Evolutionary conservation across 2,888 invertebrate species (phyloP), one percentile per base, ranked within the genome.

Genomic region (Chymomyza fuscimana): DNA sequence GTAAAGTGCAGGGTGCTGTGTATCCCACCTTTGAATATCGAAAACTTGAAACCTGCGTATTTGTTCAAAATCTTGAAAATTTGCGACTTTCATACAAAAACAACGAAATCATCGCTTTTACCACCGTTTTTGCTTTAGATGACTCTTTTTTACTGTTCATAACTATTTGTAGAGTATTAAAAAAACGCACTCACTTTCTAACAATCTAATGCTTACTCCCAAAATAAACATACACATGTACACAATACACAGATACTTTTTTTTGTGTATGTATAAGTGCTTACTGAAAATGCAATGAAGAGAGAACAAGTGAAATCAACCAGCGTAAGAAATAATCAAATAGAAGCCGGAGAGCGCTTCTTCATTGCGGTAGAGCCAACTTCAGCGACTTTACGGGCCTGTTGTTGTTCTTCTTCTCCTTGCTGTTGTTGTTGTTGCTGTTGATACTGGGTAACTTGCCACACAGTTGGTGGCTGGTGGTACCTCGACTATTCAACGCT

Each of bases 291-390:
- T 54, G 16, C 40, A 46, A 46, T 46, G 40, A 59, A 59, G 10
- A 59, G 29, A 22, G 40, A 60, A 12, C 40, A 63, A 50, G 25
- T 15, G 51, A 10, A 62, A 63, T 5, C 51, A 29, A 25, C 25
- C 29, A 73, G 63, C 56, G 72, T 77, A 75, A 71, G 79, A 78
- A 81, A 84, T 82, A 86, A 86, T 86, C 87, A 86, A 82, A 82
- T 73, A 74, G 72, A 80, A 80, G 77, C 71, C 80, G 71, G 69
- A 66, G 68, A 80, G 59, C 77, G 78, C 63, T 80, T 80, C 77
- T 80, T 73, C 32, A 32, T 32, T 80, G 79, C 80, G 15, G 58
- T 58, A 61, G 46, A n/a, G 9, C 29, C 67, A 62, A 52, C 61
- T 52, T 36, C 67, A 6, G 12, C 63, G 7, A 29, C 63, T 25